phyloP scores from a whole-genome alignment of 2,113 vertebrate genomes.

The Brachionichthys hirsutus region DNA sequence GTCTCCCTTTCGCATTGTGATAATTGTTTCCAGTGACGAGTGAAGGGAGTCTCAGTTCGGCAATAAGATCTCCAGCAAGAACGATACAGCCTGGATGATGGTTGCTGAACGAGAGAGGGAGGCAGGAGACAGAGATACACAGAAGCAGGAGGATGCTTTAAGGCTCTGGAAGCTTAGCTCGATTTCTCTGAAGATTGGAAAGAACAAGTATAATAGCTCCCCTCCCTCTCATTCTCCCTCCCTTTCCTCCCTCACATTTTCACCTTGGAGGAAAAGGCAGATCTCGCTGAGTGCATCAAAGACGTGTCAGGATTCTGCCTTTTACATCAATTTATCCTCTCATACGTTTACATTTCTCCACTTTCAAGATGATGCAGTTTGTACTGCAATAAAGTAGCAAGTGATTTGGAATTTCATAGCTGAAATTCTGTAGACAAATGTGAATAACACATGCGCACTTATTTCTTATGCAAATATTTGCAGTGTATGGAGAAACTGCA shows the following conservation, averaged over 20 bases:
- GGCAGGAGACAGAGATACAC: conserved; percentile 10
- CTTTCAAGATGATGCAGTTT: too few species aligned
- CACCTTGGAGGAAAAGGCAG: conserved; percentile 4
- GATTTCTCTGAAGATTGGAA: conserved; percentile 14
- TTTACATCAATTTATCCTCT: too few species aligned
- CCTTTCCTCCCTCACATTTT: conserved; percentile 3
- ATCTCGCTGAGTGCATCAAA: too few species aligned
- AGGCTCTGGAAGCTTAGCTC: too few species aligned
- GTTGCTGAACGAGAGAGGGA: conserved; percentile 22
- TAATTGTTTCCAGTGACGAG: conserved; percentile 62
- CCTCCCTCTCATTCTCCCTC: neutral
- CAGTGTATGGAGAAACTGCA: too few species aligned
- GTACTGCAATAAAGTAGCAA: too few species aligned
- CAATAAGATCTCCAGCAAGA: conserved; percentile 62
- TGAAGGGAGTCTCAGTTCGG: conserved; percentile 44
- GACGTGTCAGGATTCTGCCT: too few species aligned
- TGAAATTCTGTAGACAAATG: too few species aligned
- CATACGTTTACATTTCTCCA: too few species aligned
- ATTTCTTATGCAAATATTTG: too few species aligned
- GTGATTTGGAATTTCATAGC: too few species aligned
- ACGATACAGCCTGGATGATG: conserved; percentile 37
- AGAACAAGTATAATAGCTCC: conserved; percentile 21
- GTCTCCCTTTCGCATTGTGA: conserved; percentile 16
- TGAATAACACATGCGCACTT: too few species aligned
- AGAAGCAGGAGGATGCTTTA: neutral